phyloP scores from a whole-genome alignment of 2,113 vertebrate species.

The Alectura lathami region DNA sequence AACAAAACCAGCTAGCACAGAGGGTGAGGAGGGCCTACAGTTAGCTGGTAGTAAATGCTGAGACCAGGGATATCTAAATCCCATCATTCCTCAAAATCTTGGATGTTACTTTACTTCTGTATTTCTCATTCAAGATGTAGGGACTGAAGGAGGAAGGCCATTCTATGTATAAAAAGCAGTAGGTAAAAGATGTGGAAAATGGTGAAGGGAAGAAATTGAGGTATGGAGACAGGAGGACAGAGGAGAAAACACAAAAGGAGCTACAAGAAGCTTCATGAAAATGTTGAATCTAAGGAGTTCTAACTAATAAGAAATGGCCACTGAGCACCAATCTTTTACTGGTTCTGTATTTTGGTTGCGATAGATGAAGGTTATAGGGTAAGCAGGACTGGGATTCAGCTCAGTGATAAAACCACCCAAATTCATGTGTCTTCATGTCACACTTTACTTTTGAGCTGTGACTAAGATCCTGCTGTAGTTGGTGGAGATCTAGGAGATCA shows the following conservation, averaged over 20 bases:
- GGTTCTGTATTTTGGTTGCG: neutral
- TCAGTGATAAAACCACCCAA: accelerated
- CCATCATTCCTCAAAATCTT: neutral
- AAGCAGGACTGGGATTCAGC: neutral
- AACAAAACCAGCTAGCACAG: neutral
- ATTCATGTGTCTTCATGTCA: neutral
- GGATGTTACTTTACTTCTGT: neutral
- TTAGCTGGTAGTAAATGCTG: neutral
- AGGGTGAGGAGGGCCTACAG: neutral
- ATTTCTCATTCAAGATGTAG: neutral
- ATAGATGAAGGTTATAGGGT: neutral
- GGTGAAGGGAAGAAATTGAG: neutral
- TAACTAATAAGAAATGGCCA: neutral
- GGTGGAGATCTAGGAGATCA: neutral
- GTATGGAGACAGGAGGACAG: neutral
- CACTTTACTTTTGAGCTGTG: neutral
- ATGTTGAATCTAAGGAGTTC: neutral
- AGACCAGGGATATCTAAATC: neutral
- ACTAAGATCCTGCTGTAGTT: neutral
- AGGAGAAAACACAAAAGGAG: neutral
- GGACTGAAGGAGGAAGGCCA: neutral
- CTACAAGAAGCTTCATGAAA: neutral
- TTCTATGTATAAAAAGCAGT: neutral
- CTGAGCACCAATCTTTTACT: neutral
- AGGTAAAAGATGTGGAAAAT: neutral